These are phyloP conservation scores for Drosophila robusta DNA, from an alignment of 2,888 invertebrate genomes.

Conservation along the genomic window DNA sequence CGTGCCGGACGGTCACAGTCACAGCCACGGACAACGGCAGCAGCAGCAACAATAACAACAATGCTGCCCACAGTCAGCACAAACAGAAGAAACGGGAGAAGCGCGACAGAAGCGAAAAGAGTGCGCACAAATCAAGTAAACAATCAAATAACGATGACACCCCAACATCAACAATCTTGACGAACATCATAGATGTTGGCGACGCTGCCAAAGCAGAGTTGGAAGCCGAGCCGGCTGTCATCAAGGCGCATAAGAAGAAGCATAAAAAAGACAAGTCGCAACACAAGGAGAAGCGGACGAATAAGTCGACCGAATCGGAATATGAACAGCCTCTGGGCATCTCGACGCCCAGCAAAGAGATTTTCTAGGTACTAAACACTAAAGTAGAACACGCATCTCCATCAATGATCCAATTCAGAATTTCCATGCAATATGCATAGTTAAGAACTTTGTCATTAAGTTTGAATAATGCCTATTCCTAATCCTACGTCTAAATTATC, in stretches of 20 bases:
- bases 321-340: constrained; percentile 97
- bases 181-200: constrained; percentile 54
- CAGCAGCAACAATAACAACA: constrained; percentile 45
- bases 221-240: constrained; percentile 65
- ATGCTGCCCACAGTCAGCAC: constrained; percentile 38
- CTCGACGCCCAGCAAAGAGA: constrained; percentile 95
- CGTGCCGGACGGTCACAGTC: constrained; percentile 28
- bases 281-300: constrained; percentile 80
- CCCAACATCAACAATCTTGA: constrained; percentile 1
- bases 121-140: constrained; percentile 71
- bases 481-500: constrained; percentile 56
- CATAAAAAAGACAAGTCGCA: constrained; percentile 83
- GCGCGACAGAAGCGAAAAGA: constrained; percentile 81
- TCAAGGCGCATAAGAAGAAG: constrained; percentile 76
- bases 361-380: constrained; percentile 85
- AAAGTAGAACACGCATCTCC: constrained; percentile 11
- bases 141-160: constrained; percentile 11
- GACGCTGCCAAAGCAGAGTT: neutral
- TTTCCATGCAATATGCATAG: constrained; percentile 35
- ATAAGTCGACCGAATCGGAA: constrained; percentile 84
- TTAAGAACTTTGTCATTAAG: constrained; percentile 35
- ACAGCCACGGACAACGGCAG: constrained; percentile 33
- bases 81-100: constrained; percentile 58
- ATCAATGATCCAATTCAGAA: constrained; percentile 23
- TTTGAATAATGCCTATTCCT: constrained; percentile 38